These are phyloP conservation scores for Habrosyne pyritoides DNA, from an alignment of 2,888 invertebrate species.

Conservation along the genomic window DNA sequence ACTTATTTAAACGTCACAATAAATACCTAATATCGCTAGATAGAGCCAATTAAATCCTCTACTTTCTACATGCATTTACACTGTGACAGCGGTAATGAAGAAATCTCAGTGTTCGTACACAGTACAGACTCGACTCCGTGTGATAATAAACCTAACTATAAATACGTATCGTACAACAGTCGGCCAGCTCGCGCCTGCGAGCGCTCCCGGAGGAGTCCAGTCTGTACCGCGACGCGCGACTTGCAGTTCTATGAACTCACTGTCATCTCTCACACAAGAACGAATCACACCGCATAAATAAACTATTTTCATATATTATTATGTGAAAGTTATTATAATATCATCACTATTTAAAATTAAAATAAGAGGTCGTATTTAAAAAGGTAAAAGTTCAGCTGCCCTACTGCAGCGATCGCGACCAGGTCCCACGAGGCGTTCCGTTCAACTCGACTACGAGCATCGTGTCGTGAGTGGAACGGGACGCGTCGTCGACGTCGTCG, in stretches of 20 bases:
- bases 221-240: not conserved
- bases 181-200: too few relatives aligned
- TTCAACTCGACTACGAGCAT: not conserved
- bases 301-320: constrained; percentile 16
- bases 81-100: not conserved
- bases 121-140: not conserved
- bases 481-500: not conserved
- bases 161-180: not conserved
- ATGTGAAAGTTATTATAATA: constrained; percentile 18
- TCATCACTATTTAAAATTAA: constrained; percentile 14
- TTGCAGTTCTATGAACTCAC: constrained; percentile 14
- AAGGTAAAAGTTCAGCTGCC: constrained; percentile 6
- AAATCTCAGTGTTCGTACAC: not conserved
- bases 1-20: not conserved
- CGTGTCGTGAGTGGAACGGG: not conserved
- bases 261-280: constrained; percentile 3
- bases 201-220: not conserved
- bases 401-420: not conserved
- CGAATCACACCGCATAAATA: constrained; percentile 2
- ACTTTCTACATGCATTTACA: not conserved
- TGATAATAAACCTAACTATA: not conserved
- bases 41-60: not conserved
- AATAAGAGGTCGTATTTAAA: not conserved
- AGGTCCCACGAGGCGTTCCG: not conserved
- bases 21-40: not conserved